Base-by-base conservation (phyloP, 2,797 vertebrate species). In the Lepus oiostolus region DNA sequence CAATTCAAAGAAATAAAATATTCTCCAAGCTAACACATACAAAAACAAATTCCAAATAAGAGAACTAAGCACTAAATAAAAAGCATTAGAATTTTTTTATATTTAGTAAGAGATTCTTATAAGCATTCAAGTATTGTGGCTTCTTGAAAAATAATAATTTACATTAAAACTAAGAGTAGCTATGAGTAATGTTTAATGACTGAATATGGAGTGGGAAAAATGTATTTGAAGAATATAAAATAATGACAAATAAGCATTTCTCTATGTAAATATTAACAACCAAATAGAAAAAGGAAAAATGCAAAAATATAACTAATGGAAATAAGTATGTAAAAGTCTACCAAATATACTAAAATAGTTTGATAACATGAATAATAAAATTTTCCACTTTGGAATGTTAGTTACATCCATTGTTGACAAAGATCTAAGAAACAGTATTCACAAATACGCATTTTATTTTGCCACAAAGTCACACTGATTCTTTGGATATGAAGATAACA, bases 31-130 rank as follows among this genome's bases (percentile, higher is more conserved):
- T 30, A 72, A 2, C 17, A 19, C 12, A 62, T 1, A 77, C 13
- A 72, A 42, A 63, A 32, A 50, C 42, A 75, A 91, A 90, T 74
- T 95, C 30, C 13, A 72, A 85, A 85, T 54, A 85, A 93, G 2
- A 0, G 21, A 28, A 52, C 54, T 28, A 91, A 60, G 19, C 19
- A 60, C 42, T 38, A 63, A 10, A 91, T 60, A 38, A 91, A 54
- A 80, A 42, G 62, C 7, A 72, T 80, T 58, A 81, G 22, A 93
- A 28, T 67, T 35, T 75, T 47, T 62, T 80, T 71, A 32, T 60
- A 81, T 65, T 47, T 14, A 62, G 72, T 88, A 11, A 60, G n/a
- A 50, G 28, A 52, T 19, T 10, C 54, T 82, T 5, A 30, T 82
- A 87, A 86, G 2, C 26, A 84, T 70, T 67, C 50, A 87, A 52